Percentiles rank a stretch among this genome's conserved stretches.
Conservation (phyloP, 2,888 invertebrate species). For the Lamellibrachia satsuma region DNA sequence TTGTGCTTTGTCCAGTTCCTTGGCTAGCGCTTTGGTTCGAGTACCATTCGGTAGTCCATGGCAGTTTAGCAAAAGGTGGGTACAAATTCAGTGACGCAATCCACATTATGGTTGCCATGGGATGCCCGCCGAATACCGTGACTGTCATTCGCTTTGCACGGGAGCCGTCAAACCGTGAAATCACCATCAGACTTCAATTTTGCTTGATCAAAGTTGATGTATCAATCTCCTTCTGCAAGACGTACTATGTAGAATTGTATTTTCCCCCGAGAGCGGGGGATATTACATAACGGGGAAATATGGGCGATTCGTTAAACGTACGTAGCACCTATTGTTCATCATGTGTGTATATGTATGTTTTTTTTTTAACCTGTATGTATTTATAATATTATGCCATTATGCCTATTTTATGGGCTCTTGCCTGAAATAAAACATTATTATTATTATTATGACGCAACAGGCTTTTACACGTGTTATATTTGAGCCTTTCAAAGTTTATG, state of each 20-base stretch:
- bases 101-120: not conserved
- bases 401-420: no score
- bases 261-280: slow-evolving; percentile 10
- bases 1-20: not conserved
- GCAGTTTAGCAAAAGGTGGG: not conserved
- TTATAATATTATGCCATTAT: no score
- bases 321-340: not conserved
- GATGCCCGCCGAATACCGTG: not conserved
- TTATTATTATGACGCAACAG: no score
- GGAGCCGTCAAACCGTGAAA: not conserved
- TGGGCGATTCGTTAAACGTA: slow-evolving; percentile 1
- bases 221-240: not conserved
- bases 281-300: slow-evolving; percentile 2
- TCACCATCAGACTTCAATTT: not conserved
- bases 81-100: slow-evolving; percentile 7
- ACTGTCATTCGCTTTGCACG: not conserved
- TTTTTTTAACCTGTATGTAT: not conserved
- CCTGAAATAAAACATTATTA: no score
- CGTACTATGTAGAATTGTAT: not conserved
- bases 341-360: not conserved
- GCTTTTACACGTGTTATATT: no score
- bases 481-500: no score
- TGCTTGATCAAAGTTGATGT: no score
- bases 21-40: not conserved
- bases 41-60: not conserved